Evolutionary conservation across 2,797 vertebrate species (phyloP).

Genomic region (Lacerta viridis): DNA sequence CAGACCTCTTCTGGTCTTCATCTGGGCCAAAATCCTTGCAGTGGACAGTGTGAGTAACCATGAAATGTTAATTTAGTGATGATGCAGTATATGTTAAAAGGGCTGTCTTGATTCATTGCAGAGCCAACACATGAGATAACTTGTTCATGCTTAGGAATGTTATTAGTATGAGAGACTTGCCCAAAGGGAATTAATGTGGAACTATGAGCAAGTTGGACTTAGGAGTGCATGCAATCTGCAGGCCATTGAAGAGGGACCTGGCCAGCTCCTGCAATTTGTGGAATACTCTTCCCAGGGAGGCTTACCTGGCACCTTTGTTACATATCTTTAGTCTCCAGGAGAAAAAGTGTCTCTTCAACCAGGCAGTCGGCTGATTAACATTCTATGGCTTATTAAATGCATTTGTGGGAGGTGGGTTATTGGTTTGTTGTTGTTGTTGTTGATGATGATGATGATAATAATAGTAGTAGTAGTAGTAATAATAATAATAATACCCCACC

Average conservation of each 20-base stretch:
- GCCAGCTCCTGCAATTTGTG: background rate
- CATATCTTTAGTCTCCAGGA: too few species aligned
- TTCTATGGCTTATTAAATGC: too few species aligned
- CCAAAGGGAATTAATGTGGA: background rate
- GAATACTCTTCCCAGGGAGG: too few species aligned
- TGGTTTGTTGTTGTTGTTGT: too few species aligned
- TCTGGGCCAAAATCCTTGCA: constrained; percentile 98
- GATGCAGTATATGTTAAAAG: background rate
- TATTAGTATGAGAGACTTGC: background rate
- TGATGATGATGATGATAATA: too few species aligned
- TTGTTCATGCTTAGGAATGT: constrained; percentile 13
- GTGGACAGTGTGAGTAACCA: constrained; percentile 96
- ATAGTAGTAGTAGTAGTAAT: too few species aligned
- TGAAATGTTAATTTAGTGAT: background rate
- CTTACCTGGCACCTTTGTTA: too few species aligned
- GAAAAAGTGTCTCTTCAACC: too few species aligned
- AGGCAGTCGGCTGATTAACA: too few species aligned
- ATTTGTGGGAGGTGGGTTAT: too few species aligned
- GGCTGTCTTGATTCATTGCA: background rate
- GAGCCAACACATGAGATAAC: background rate
- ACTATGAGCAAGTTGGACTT: background rate
- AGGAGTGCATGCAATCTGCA: too few species aligned
- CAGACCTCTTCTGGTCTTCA: constrained; percentile 95
- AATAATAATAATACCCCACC: too few species aligned
- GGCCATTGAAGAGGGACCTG: background rate